phyloP scores from a whole-genome alignment of 2,888 invertebrate genomes.

The Conops quadrifasciatus region DNA sequence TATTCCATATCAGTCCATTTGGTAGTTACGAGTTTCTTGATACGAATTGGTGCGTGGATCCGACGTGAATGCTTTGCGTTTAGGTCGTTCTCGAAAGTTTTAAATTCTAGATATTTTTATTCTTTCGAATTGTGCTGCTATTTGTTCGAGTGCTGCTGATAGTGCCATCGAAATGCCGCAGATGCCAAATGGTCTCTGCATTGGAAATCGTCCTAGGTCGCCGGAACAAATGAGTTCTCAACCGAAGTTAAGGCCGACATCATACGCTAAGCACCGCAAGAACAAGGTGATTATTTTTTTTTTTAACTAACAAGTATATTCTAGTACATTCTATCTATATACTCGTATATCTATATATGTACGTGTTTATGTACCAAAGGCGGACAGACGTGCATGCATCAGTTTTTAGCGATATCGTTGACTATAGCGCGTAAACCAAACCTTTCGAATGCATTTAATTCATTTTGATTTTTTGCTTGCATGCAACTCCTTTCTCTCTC shows the following conservation, averaged over 20 bases:
- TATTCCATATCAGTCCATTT: no score
- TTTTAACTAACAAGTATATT: background rate
- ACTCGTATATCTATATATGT: no score
- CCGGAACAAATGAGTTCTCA: constrained; percentile 57
- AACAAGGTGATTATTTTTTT: constrained; percentile 51
- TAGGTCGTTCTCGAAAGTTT: no score
- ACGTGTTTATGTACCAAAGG: no score
- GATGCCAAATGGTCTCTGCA: constrained; percentile 48
- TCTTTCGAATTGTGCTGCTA: no score
- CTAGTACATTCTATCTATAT: background rate
- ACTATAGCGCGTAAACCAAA: background rate
- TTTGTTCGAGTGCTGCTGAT: no score
- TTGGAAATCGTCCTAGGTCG: constrained; percentile 47
- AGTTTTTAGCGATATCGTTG: background rate
- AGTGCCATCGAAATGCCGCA: constrained; percentile 54
- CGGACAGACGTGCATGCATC: no score
- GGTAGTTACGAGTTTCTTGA: no score
- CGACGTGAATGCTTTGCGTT: no score
- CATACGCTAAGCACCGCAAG: constrained; percentile 49
- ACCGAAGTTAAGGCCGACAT: constrained; percentile 50
- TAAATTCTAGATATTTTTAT: no score
- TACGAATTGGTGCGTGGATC: no score
- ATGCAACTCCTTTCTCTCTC: constrained; percentile 10
- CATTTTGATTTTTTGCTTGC: constrained; percentile 4
- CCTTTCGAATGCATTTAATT: constrained; percentile 4